These are phyloP conservation scores for Diacarnus erythraeanus DNA, from an alignment of 37 sponge, comb jelly and placozoan species.

Conservation along the genomic window DNA sequence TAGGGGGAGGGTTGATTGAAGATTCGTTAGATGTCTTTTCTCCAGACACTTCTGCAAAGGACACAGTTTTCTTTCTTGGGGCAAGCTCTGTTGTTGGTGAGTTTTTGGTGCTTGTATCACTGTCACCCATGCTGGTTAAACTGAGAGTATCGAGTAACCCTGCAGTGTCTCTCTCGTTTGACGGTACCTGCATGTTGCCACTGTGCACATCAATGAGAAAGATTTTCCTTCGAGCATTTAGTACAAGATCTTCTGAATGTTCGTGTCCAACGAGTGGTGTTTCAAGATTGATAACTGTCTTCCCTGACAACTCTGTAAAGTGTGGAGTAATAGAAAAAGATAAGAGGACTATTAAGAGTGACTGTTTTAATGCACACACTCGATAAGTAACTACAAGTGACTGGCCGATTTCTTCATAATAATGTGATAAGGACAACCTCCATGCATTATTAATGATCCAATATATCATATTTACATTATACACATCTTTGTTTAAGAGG, in stretches of 20 bases:
- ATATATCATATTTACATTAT: too few species aligned
- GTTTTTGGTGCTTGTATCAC: conserved; percentile 3
- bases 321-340: too few species aligned
- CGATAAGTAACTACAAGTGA: too few species aligned
- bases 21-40: not conserved
- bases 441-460: too few species aligned
- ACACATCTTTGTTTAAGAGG: too few species aligned
- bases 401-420: too few species aligned
- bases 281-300: conserved; percentile 36
- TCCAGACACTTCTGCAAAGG: not conserved
- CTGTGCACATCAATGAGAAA: conserved; percentile 47
- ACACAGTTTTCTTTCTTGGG: not conserved
- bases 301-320: too few species aligned
- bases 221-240: conserved; percentile 50
- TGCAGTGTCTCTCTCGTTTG: not conserved
- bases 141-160: not conserved
- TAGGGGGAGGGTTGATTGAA: not conserved
- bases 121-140: conserved; percentile 4
- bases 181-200: conserved; percentile 1
- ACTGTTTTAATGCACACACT: too few species aligned
- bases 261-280: conserved; percentile 50
- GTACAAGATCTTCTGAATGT: conserved; percentile 43
- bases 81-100: not conserved
- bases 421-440: too few species aligned
- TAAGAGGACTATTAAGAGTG: too few species aligned